Conservation (phyloP, 2,113 vertebrate genomes). For the Kryptolebias marmoratus region DNA sequence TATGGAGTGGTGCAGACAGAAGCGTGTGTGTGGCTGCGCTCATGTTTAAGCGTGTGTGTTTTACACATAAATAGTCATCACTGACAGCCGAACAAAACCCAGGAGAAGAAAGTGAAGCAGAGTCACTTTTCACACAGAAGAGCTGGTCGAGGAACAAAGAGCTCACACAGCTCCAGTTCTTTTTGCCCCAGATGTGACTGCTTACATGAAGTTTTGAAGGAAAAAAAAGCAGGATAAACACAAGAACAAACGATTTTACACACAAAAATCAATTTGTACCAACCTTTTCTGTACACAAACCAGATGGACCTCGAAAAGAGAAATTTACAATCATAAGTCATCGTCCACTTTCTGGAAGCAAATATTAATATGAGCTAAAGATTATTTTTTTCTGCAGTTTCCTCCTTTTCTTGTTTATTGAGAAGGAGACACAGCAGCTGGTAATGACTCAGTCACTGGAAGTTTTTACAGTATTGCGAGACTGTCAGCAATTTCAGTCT, state of each 20-base stretch:
- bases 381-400: not conserved
- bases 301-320: not conserved
- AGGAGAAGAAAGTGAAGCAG: constrained; percentile 26
- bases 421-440: constrained; percentile 13
- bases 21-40: not conserved
- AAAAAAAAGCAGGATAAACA: not conserved
- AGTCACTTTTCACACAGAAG: constrained; percentile 18
- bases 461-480: not conserved
- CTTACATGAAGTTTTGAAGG: not conserved
- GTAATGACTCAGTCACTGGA: constrained; percentile 43
- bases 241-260: not conserved
- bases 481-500: not conserved
- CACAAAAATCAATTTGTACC: not conserved
- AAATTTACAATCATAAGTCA: not conserved
- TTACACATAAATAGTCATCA: constrained; percentile 20
- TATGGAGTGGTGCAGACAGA: constrained; percentile 11
- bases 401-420: not conserved
- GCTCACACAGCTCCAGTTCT: not conserved
- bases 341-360: not conserved
- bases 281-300: not conserved
- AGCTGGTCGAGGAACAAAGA: not conserved
- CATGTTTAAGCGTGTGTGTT: not conserved
- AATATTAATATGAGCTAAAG: too few relatives aligned
- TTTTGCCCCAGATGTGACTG: not conserved
- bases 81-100: constrained; percentile 4